A percentile compares a stretch with the other conserved stretches of the same genome.
Conservation (phyloP, 2,797 vertebrate genomes). For the Halcyon badia region DNA sequence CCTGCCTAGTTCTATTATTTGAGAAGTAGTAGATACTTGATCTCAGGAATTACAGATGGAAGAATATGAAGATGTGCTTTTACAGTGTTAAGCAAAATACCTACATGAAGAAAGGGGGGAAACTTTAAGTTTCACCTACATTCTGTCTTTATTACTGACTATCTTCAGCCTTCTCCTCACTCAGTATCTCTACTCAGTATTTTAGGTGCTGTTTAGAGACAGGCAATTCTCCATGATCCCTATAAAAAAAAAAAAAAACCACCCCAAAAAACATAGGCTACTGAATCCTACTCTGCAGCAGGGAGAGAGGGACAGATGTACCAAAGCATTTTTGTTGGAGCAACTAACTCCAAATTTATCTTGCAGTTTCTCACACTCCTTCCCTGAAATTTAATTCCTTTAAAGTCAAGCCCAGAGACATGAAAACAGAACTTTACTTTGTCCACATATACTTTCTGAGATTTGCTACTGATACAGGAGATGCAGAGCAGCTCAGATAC, state of each 20-base stretch:
- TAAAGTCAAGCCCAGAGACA: not conserved
- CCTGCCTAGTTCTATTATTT: not conserved
- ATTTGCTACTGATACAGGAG: not conserved
- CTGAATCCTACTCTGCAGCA: not conserved
- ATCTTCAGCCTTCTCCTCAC: not conserved
- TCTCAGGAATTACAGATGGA: not conserved
- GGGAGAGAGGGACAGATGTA: not conserved
- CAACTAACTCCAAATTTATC: not conserved
- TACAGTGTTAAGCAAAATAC: not conserved
- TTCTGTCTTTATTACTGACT: not conserved
- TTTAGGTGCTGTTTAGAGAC: not conserved
- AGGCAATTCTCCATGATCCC: not conserved
- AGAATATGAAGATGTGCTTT: not conserved
- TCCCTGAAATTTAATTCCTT: not conserved
- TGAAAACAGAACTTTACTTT: not conserved
- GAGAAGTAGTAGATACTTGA: not conserved
- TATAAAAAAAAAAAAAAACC: not conserved
- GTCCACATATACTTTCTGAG: not conserved
- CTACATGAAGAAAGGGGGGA: not conserved
- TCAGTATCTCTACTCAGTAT: not conserved
- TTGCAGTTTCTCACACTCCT: not conserved
- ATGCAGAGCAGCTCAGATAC: not conserved
- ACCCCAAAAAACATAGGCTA: not conserved
- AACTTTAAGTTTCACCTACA: not conserved
- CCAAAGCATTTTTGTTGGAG: not conserved